These are phyloP conservation scores for Drosophila subsilvestris DNA, from an alignment of 2,888 invertebrate species.

Conservation along the genomic window DNA sequence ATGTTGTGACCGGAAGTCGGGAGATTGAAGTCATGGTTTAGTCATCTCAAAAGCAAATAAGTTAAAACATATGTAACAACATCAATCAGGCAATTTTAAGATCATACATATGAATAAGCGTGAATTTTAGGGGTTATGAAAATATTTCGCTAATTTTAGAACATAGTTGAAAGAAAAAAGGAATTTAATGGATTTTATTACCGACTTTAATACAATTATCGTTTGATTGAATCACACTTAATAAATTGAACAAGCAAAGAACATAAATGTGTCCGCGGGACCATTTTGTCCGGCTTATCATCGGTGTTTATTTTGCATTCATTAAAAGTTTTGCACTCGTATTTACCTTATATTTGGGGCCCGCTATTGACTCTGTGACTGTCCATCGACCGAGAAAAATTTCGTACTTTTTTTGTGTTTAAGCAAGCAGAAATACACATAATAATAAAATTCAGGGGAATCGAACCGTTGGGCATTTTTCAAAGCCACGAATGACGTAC, in stretches of 20 bases:
- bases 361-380: slow-evolving; percentile 24
- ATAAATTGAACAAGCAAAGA: slow-evolving; percentile 20
- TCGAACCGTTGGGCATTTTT: slow-evolving; percentile 29
- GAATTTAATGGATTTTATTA: background rate
- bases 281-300: slow-evolving; percentile 29
- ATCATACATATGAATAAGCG: too few relatives aligned
- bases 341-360: slow-evolving; percentile 47
- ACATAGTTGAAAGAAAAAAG: background rate
- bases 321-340: slow-evolving; percentile 67
- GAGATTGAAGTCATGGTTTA: slow-evolving; percentile 14
- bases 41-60: slow-evolving; percentile 9
- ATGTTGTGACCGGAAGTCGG: slow-evolving; percentile 37
- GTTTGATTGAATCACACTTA: background rate
- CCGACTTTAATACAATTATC: background rate
- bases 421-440: slow-evolving; percentile 23
- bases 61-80: background rate
- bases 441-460: slow-evolving; percentile 24
- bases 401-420: slow-evolving; percentile 19
- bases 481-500: slow-evolving; percentile 32
- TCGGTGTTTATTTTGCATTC: slow-evolving; percentile 59
- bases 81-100: too few relatives aligned
- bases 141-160: too few relatives aligned
- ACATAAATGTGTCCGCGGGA: slow-evolving; percentile 11
- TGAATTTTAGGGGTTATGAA: too few relatives aligned
- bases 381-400: slow-evolving; percentile 43